phyloP scores from a whole-genome alignment of 2,888 invertebrate species.

The Sinotaia quadrata region DNA sequence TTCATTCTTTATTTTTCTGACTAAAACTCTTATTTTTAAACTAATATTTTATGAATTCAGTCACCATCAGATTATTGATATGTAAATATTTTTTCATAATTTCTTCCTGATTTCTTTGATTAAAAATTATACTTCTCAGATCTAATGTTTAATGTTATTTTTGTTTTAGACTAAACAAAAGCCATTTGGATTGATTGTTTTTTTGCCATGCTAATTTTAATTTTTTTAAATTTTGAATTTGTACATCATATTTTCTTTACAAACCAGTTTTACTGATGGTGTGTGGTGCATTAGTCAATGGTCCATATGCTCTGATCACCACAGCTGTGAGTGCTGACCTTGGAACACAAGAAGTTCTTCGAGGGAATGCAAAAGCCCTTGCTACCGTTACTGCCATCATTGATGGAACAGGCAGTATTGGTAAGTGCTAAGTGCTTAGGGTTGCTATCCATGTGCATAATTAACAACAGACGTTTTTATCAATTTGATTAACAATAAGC shows the following conservation, averaged over 20 bases:
- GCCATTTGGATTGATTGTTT: not conserved
- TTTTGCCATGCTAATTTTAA: not conserved
- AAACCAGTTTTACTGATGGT: conserved; percentile 78
- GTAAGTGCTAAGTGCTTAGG: too few relatives aligned
- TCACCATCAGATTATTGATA: too few relatives aligned
- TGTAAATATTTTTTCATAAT: too few relatives aligned
- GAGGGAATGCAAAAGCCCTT: conserved; percentile 88
- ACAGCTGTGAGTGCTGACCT: conserved; percentile 96
- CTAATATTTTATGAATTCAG: too few relatives aligned
- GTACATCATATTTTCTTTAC: not conserved
- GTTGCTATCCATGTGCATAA: too few relatives aligned
- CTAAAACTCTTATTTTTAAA: too few relatives aligned
- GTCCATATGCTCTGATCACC: conserved; percentile 95
- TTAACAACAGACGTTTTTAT: too few relatives aligned
- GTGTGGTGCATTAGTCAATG: conserved; percentile 90
- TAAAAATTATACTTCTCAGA: too few relatives aligned
- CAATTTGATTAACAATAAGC: too few relatives aligned
- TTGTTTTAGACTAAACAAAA: not conserved
- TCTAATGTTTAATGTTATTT: too few relatives aligned
- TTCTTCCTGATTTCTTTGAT: too few relatives aligned
- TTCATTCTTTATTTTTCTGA: too few relatives aligned
- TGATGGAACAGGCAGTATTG: conserved; percentile 94
- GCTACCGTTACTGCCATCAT: conserved; percentile 98
- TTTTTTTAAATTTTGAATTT: not conserved
- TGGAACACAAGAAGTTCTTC: conserved; percentile 87